phyloP scores from a whole-genome alignment of 1,140 invertebrate genomes.

The Apis mellifera region Amel_HAv3.1 CM009936.2:10046001-10046500 shows the following conservation, averaged over 20 bases:
- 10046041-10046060: too few relatives aligned
- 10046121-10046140: too few relatives aligned
- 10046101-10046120: too few relatives aligned
- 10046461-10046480: conserved; percentile 7
- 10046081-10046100: too few relatives aligned
- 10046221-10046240: conserved; percentile 10
- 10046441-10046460: neutral
- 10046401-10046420: conserved; percentile 7
- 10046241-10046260: conserved; percentile 61
- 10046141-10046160: too few relatives aligned
- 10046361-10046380: conserved; percentile 59
- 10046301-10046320: conserved; percentile 62
- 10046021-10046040: too few relatives aligned
- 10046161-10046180: too few relatives aligned
- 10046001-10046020: too few relatives aligned
- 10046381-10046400: conserved; percentile 26
- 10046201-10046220: neutral
- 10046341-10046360: conserved; percentile 51
- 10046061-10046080: too few relatives aligned
- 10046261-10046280: conserved; percentile 34
- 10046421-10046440: neutral
- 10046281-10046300: conserved; percentile 42
- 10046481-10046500: neutral
- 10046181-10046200: too few relatives aligned
- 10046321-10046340: conserved; percentile 70